A percentile compares a stretch with the other conserved stretches of the same genome.
Conservation (phyloP, 2,113 vertebrate species). For the Platycercus adscitus region DNA sequence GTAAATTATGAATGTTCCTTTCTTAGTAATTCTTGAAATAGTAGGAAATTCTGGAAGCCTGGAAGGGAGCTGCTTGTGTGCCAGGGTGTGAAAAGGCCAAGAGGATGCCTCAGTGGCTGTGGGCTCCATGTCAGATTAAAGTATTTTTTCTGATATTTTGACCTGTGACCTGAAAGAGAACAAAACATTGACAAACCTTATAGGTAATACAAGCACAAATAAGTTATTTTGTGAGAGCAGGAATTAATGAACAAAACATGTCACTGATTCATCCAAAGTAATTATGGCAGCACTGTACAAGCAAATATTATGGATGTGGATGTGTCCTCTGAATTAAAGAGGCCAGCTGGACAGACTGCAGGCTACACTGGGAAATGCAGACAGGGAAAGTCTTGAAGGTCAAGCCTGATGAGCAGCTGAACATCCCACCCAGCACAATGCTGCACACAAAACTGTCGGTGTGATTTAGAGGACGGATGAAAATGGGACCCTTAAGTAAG, state of each 20-base stretch:
- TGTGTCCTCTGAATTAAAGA: not conserved
- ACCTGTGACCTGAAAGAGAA: not conserved
- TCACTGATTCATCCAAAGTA: too few species aligned
- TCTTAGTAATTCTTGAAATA: not conserved
- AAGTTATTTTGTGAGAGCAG: not conserved
- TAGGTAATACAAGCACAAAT: not conserved
- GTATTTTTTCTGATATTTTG: not conserved
- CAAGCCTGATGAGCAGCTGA: not conserved
- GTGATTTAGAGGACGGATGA: not conserved
- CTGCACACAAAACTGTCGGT: not conserved
- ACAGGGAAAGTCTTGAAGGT: not conserved
- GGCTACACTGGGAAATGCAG: not conserved
- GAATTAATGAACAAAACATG: not conserved
- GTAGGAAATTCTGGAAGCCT: accelerated
- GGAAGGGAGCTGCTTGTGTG: not conserved
- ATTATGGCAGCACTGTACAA: not conserved
- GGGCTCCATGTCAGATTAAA: not conserved
- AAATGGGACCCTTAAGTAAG: not conserved
- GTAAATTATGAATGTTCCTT: not conserved
- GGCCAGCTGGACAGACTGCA: too few species aligned
- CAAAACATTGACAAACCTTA: not conserved
- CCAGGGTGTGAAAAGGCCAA: not conserved
- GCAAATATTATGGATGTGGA: accelerated
- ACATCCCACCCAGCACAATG: not conserved
- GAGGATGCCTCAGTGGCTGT: not conserved